These are phyloP conservation scores for Chironomus tepperi DNA, from an alignment of 1,140 invertebrate species.

Conservation along the genomic window DNA sequence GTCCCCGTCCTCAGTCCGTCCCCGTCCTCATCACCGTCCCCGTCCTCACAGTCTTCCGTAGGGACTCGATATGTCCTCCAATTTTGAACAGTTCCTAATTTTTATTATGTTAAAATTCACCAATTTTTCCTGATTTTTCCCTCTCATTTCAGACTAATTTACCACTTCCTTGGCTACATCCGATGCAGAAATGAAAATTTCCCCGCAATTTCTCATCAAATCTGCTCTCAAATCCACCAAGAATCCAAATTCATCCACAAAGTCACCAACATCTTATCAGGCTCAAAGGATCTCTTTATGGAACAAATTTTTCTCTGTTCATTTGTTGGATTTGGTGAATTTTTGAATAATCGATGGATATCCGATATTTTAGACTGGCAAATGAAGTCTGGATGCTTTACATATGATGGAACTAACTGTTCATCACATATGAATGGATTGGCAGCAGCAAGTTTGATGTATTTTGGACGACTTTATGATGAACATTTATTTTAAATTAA, in stretches of 20 bases:
- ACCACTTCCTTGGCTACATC: not conserved
- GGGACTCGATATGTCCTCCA: no score
- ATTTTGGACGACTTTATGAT: not conserved
- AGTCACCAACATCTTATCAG: not conserved
- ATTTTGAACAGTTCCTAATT: no score
- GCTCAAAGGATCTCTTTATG: not conserved
- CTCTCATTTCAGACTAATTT: not conserved
- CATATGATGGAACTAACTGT: not conserved
- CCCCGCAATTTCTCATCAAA: not conserved
- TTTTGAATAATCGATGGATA: not conserved
- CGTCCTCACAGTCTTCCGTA: no score
- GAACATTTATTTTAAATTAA: not conserved
- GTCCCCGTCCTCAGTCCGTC: no score
- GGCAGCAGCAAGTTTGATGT: not conserved
- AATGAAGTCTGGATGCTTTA: not conserved
- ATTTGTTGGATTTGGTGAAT: not conserved
- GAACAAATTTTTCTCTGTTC: not conserved
- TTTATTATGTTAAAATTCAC: no score
- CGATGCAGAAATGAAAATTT: not conserved
- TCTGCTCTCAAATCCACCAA: not conserved
- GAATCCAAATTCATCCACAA: not conserved
- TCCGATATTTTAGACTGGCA: not conserved
- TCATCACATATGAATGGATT: not conserved
- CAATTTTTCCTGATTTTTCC: no score
- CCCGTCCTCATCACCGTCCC: no score